These are phyloP conservation scores for Paralichthys olivaceus DNA, from an alignment of 2,113 vertebrate species.

Conservation along the genomic window DNA sequence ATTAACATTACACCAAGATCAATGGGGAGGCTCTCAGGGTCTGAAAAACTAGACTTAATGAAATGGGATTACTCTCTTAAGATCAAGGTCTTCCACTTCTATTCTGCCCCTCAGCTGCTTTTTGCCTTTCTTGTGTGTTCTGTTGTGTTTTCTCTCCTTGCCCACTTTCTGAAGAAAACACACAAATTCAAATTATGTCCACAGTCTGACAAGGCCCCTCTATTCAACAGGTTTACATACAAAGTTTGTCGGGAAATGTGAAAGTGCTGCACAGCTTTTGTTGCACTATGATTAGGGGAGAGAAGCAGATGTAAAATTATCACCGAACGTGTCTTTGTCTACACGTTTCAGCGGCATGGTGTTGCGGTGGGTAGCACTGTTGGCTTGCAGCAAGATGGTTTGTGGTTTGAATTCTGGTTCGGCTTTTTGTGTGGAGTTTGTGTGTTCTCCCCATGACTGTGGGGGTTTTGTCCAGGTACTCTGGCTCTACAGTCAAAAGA, in stretches of 20 bases:
- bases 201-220: slow-evolving; percentile 13
- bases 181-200: slow-evolving; percentile 20
- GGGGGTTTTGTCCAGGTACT: neutral
- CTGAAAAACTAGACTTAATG: slow-evolving; percentile 75
- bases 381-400: too few species aligned
- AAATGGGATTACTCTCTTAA: slow-evolving; percentile 81
- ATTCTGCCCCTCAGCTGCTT: slow-evolving; percentile 20
- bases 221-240: neutral
- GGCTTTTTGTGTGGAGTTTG: too few species aligned
- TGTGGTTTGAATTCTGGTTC: too few species aligned
- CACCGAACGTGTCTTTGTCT: too few species aligned
- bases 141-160: slow-evolving; percentile 15
- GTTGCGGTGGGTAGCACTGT: too few species aligned
- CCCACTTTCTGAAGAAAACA: slow-evolving; percentile 18
- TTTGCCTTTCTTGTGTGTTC: slow-evolving; percentile 40
- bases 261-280: neutral
- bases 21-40: slow-evolving; percentile 73
- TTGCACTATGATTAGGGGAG: neutral
- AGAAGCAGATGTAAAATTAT: neutral
- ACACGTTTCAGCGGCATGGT: too few species aligned
- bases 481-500: neutral
- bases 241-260: neutral
- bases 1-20: slow-evolving; percentile 80
- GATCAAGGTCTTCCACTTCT: slow-evolving; percentile 73
- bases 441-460: too few species aligned